Conservation (phyloP, 2,888 invertebrate genomes). For the Lasioglossum figueresi region DNA sequence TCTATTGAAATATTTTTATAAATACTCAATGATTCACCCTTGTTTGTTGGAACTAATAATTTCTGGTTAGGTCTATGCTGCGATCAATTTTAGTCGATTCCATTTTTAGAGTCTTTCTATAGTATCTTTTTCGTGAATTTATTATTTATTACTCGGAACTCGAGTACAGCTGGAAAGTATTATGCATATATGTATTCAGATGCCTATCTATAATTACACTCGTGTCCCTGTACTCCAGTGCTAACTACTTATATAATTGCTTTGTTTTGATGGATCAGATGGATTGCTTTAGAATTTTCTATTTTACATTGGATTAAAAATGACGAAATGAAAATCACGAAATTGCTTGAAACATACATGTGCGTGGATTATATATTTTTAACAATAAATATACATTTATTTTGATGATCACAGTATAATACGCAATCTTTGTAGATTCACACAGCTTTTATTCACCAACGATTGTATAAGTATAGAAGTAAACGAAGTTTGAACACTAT, state of each 20-base stretch:
- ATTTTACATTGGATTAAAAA: neutral
- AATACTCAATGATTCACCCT: neutral
- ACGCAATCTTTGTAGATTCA: neutral
- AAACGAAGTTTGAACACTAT: slow-evolving; percentile 13
- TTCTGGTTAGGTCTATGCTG: no score
- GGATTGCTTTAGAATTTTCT: neutral
- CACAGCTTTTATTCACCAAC: neutral
- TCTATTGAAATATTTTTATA: neutral
- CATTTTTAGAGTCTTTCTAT: no score
- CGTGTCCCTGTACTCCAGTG: neutral
- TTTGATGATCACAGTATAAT: slow-evolving; percentile 8
- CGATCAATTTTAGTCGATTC: no score
- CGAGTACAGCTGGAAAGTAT: no score
- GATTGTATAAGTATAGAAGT: neutral
- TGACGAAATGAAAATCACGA: neutral
- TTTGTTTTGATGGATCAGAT: no score
- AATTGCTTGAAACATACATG: slow-evolving; percentile 19
- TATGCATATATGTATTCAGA: neutral
- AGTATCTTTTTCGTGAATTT: no score
- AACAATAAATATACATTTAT: slow-evolving; percentile 23
- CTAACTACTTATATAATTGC: no score
- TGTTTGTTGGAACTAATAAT: neutral
- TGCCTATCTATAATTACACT: neutral
- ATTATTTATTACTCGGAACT: no score
- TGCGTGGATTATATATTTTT: slow-evolving; percentile 15